These are phyloP conservation scores for Stratiolaelaps scimitus DNA, from an alignment of 1,140 invertebrate genomes.

Conservation along the genomic window DNA sequence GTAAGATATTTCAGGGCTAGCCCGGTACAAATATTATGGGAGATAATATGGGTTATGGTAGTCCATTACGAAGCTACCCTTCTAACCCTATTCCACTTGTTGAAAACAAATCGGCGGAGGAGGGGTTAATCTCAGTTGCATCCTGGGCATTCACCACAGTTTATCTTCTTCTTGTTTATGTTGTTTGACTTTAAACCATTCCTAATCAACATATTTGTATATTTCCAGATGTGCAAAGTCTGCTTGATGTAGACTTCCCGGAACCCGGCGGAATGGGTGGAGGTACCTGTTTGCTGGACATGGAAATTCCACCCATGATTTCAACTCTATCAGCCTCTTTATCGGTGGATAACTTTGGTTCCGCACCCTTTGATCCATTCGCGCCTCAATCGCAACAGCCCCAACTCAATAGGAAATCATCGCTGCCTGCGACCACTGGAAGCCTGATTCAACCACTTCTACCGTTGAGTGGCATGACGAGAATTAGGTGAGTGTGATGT, in stretches of 20 bases:
- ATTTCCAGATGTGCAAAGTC: constrained; percentile 24
- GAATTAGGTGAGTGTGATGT: constrained; percentile 12
- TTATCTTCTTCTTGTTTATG: no score
- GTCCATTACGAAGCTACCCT: no score
- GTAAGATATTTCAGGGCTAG: no score
- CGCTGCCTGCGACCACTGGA: neutral
- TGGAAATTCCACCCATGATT: constrained; percentile 25
- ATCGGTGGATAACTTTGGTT: constrained; percentile 18
- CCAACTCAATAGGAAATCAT: neutral
- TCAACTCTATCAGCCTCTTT: constrained; percentile 21
- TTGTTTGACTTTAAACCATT: no score
- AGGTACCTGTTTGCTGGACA: constrained; percentile 2
- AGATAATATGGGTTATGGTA: no score
- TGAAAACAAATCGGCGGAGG: no score
- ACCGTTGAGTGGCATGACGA: neutral
- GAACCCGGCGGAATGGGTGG: neutral
- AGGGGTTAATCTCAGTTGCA: no score
- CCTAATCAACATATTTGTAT: no score
- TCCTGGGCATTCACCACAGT: no score
- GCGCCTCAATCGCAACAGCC: neutral
- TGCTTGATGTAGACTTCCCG: constrained; percentile 25
- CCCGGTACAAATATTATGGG: no score
- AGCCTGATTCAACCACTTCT: neutral
- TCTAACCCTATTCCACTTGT: no score
- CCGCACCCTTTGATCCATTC: constrained; percentile 23